Evolutionary conservation across 2,113 vertebrate species (phyloP).

Genomic region (Rattus rattus): DNA sequence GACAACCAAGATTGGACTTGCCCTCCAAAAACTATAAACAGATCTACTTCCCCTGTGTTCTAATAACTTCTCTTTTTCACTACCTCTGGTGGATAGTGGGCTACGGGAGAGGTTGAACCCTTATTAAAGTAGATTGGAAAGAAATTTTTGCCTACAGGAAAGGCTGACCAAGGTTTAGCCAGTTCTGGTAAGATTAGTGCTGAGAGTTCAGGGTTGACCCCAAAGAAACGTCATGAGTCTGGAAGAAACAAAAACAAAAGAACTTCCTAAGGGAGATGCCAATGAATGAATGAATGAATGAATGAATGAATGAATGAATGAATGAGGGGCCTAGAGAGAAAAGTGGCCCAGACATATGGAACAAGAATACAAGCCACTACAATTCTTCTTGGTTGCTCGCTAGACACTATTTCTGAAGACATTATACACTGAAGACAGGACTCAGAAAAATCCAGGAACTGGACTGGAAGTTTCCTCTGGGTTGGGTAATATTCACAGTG

Average conservation of each 20-base stretch:
- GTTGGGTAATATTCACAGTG: neutral
- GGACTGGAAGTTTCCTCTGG: neutral
- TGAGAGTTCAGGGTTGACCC: neutral
- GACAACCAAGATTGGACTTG: too few species aligned
- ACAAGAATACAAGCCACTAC: neutral
- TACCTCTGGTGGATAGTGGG: too few species aligned
- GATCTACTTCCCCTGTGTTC: too few species aligned
- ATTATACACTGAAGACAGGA: neutral
- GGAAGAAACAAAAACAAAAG: neutral
- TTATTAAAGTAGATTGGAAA: too few species aligned
- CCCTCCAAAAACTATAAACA: too few species aligned
- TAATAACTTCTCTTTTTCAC: too few species aligned
- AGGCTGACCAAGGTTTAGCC: neutral
- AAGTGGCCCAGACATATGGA: neutral
- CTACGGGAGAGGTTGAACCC: too few species aligned
- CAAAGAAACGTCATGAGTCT: neutral
- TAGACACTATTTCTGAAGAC: neutral
- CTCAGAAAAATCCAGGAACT: neutral
- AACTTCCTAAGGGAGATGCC: neutral
- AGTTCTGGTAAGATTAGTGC: neutral
- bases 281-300: neutral
- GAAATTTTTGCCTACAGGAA: neutral
- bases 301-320: neutral
- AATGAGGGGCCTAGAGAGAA: neutral
- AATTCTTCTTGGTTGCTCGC: neutral